These are phyloP conservation scores for Egretta garzetta DNA, from an alignment of 2,113 vertebrate genomes.

Conservation along the genomic window DNA sequence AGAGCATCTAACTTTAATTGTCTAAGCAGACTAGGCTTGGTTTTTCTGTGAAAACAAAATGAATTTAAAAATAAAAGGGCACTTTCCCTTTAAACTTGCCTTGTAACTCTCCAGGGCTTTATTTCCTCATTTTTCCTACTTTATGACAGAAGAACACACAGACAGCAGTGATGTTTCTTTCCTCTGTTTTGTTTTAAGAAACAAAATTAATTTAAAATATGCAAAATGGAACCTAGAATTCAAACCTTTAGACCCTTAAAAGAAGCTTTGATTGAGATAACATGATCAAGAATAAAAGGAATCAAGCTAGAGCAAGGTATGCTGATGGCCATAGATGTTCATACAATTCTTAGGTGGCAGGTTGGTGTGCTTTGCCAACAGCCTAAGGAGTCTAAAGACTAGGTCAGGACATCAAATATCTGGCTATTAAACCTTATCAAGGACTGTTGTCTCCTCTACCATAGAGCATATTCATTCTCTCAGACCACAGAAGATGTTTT, in stretches of 20 bases:
- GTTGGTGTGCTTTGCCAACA: not conserved
- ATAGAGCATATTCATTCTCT: not conserved
- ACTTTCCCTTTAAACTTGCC: not conserved
- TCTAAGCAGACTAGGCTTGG: not conserved
- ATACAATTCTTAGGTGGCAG: not conserved
- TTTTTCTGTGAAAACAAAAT: conserved; percentile 37
- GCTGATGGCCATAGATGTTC: accelerated
- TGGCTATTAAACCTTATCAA: not conserved
- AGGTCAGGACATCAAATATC: not conserved
- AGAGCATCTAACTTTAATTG: conserved; percentile 58
- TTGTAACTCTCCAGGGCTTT: not conserved
- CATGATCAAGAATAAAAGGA: not conserved
- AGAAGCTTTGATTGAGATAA: not conserved
- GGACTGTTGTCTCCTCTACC: not conserved
- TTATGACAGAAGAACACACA: not conserved
- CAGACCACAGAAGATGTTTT: not conserved
- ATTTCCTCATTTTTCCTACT: not conserved
- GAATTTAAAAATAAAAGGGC: conserved; percentile 40
- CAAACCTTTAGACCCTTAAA: not conserved
- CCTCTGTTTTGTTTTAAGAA: not conserved
- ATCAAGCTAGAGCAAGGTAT: not conserved
- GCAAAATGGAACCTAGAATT: not conserved
- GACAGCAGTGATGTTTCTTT: not conserved
- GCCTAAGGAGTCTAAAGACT: not conserved
- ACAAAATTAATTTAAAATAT: not conserved